Evolutionary conservation across 1,140 invertebrate genomes (phyloP), one percentile per base, ranked within the genome.

Genomic region (Hylaeus anthracinus): DNA sequence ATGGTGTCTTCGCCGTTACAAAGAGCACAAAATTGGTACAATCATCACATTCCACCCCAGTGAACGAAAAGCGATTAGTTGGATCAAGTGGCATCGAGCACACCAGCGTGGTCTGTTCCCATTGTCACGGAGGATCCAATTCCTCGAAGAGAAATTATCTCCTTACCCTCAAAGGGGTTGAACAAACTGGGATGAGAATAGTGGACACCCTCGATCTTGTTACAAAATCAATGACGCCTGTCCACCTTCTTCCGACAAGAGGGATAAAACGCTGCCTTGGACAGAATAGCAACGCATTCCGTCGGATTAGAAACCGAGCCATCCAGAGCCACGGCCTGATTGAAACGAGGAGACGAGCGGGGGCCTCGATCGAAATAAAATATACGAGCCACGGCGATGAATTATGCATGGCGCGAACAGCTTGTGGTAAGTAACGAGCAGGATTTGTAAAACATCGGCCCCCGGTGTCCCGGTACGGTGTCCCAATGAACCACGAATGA

Each of bases 401-500:
- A 86, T 86, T 86, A 86, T 86, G 84, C 85, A 86, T 86, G 72
- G n/a, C 26, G 14, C 39, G 51, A 72, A 65, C 75, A 72, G 71
- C 76, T 80, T 83, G 81, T 71, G 85, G 80, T 86, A 86, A 86
- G 85, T 86, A 86, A 86, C 85, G 84, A 86, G 84, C 58, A 55
- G 85, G 84, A 86, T 86, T 86, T 86, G 84, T 86, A 86, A 86
- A 86, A 82, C 83, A 86, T 15, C 77, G 15, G 5, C 56, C 51
- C 26, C 26, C 26, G 26, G 26, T 75, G 39, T 70, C 63, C 37
- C 71, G 15, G 6, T 48, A 58, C 80, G 39, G 71, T 39, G 56
- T 55, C 55, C n/a, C 81, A 70, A 79, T 80, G 81, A 86, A 83
- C 65, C 81, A 60, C 65, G 72, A 86, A 82, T 86, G 85, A 86